Conservation (phyloP, 2,113 vertebrate genomes). For the Panurus biarmicus region DNA sequence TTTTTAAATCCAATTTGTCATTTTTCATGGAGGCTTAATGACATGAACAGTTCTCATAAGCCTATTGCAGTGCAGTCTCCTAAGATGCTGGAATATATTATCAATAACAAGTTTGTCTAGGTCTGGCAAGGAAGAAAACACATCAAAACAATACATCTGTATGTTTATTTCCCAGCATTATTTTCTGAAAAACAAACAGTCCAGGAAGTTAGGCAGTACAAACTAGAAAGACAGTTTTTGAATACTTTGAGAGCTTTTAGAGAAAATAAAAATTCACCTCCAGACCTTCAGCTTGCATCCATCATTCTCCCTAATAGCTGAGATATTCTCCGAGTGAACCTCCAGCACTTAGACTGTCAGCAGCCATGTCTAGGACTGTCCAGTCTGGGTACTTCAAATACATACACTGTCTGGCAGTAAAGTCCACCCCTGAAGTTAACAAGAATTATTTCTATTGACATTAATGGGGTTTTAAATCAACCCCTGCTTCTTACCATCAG, state of each 20-base stretch:
- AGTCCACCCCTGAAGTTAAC: background rate
- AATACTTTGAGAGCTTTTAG: background rate
- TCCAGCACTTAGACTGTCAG: background rate
- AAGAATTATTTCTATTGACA: background rate
- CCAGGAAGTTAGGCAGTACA: background rate
- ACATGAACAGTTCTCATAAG: background rate
- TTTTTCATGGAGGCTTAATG: conserved; percentile 3
- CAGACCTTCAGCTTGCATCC: background rate
- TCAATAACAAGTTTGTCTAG: background rate
- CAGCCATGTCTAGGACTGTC: background rate
- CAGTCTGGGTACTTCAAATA: background rate
- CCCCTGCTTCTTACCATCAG: background rate
- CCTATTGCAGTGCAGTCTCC: background rate
- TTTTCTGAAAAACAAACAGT: background rate
- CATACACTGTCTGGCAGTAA: background rate
- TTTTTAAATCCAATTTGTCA: conserved; percentile 18
- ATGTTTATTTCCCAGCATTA: background rate
- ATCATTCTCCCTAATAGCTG: background rate
- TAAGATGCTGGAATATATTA: background rate
- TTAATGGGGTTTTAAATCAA: background rate
- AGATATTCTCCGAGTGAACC: background rate
- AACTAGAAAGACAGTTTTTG: background rate
- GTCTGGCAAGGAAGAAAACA: background rate
- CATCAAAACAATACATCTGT: background rate
- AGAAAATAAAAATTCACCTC: background rate